Evolutionary conservation across 2,113 vertebrate species (phyloP).

Genomic region (Elachura formosa): DNA sequence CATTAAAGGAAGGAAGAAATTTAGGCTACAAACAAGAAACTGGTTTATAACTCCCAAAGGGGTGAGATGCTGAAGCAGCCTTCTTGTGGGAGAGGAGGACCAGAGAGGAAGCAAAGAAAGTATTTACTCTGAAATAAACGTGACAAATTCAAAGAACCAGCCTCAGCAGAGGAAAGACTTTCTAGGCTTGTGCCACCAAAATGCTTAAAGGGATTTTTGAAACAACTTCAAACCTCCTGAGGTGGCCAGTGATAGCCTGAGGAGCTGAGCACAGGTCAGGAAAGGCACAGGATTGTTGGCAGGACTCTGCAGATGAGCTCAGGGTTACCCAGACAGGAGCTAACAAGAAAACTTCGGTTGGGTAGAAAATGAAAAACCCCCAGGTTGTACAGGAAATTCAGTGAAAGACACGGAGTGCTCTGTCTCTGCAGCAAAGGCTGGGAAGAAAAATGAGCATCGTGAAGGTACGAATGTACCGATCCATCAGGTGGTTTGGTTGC

Average conservation of each 20-base stretch:
- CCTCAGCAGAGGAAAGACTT: not conserved
- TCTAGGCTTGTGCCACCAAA: not conserved
- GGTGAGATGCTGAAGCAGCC: not conserved
- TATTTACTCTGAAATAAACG: not conserved
- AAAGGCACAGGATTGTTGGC: not conserved
- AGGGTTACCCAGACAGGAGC: not conserved
- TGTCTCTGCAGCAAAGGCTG: not conserved
- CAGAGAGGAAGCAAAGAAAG: not conserved
- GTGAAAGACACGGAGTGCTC: not conserved
- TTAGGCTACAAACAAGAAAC: not conserved
- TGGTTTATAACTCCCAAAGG: constrained; percentile 5
- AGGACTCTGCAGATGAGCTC: not conserved
- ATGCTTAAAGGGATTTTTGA: not conserved
- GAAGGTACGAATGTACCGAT: constrained; percentile 25
- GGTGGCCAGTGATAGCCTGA: not conserved
- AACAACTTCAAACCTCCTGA: not conserved
- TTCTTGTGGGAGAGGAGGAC: not conserved
- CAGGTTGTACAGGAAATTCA: not conserved
- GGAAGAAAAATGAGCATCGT: not conserved
- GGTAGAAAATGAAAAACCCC: not conserved
- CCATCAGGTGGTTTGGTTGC: not conserved
- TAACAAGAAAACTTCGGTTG: not conserved
- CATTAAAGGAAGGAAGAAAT: constrained; percentile 15
- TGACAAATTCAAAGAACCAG: not conserved
- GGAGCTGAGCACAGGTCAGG: not conserved